A percentile compares a stretch with the other conserved stretches of the same genome.
phyloP scores from a whole-genome alignment of 2,797 vertebrate species.

The Streptopelia turtur region DNA sequence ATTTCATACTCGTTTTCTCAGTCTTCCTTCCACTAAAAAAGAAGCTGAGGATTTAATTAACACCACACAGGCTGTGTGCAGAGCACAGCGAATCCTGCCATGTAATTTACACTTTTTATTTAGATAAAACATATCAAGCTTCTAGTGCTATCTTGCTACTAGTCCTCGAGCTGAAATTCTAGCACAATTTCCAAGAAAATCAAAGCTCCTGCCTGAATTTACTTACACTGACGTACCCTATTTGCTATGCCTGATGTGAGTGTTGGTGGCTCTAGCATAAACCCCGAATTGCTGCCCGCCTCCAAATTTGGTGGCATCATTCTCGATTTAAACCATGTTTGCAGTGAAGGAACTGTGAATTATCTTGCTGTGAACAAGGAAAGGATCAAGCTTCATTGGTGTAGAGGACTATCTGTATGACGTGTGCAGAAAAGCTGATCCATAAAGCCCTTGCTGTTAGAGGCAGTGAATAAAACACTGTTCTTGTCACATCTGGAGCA shows the following conservation, averaged over 20 bases:
- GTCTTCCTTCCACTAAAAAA: constrained; percentile 11
- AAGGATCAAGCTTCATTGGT: background rate
- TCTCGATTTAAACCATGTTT: background rate
- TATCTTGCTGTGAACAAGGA: background rate
- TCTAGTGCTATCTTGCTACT: background rate
- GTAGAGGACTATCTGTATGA: background rate
- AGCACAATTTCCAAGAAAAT: background rate
- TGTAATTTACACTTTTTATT: constrained; percentile 36
- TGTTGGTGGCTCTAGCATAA: background rate
- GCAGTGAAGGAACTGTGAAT: background rate
- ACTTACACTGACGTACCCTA: fast-evolving
- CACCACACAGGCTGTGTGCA: constrained; percentile 32
- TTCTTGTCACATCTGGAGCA: background rate
- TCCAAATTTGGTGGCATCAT: background rate
- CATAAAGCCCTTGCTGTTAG: background rate
- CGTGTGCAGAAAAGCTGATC: background rate
- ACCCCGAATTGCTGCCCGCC: background rate
- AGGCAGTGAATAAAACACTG: background rate
- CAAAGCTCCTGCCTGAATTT: background rate
- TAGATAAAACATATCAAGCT: background rate
- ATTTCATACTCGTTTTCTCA: constrained; percentile 27
- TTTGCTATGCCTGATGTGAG: fast-evolving
- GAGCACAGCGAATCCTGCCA: background rate
- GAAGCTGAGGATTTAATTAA: constrained; percentile 70
- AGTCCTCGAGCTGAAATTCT: background rate